Base-by-base conservation (phyloP, 2,113 vertebrate species). In the Raja brachyura region DNA sequence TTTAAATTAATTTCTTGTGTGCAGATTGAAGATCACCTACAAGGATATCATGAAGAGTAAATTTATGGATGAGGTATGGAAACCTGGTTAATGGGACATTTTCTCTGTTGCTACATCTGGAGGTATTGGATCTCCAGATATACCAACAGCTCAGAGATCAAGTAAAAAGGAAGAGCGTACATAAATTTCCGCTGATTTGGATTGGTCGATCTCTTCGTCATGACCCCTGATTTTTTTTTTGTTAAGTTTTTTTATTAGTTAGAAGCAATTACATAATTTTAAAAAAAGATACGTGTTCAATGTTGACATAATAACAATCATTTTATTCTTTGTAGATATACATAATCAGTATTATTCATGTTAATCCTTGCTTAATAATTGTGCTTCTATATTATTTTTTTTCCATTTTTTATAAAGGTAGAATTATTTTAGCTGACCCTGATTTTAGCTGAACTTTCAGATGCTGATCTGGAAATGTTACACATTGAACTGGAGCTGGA, bases 21-120 rank as follows among this genome's bases (percentile, higher is more conserved):
- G 16, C 94, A 99, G 98, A 94, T 97, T 97, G 95, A 98, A 97
- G 95, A 95, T 99, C 0, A 96, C 94, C 76, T 96, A 98, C 48
- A 95, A 95, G 66, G 94, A 96, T 5, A 96, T 98, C 93, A 97
- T 98, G 83, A 96, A 95, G 48, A 95, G 94, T 59, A 97, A 97
- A 93, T 96, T 97, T 79, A 95, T 96, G 5, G 97, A 98, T 93
- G 96, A 97, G 96, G 98, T 98, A 93, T 94, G 96, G 76, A 92
- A 76, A 25, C 39, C 88, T 68, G 18, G 33, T 73, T 25, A 70
- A 33, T n/a, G 59, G n/a, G 61, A 39, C n/a, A 68, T 68, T 20
- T 90, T 18, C 7, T 48, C 63, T 39, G 66, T 70, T 22, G 5
- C 63, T 90, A n/a, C 31, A 66, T 76, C 48, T 93, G 66, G 33